Base-by-base conservation (phyloP, 2,113 vertebrate species). In the Rhabdomys dilectus region DNA sequence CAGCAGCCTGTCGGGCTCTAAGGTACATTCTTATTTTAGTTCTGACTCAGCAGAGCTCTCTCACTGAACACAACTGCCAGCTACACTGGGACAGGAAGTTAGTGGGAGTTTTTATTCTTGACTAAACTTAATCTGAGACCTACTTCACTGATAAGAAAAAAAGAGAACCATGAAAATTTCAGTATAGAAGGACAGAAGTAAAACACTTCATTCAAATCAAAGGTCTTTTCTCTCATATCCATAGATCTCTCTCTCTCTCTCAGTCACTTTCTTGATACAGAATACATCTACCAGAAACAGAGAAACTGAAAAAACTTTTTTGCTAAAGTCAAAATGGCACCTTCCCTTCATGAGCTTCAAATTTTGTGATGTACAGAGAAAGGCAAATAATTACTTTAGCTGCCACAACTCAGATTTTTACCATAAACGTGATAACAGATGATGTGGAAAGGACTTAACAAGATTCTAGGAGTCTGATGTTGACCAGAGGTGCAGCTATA, bases 1-100 rank as follows among this genome's bases (percentile, higher is more conserved):
- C 45, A 77, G 60, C 87, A 97, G 51, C 94, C 97, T 92, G 96
- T 89, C 93, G 89, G 60, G 95, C 97, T 97, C 80, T 31, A 72
- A 96, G 75, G 3, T 6, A 92, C 73, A 92, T 86, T 97, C 98
- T 98, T 97, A 97, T 97, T 98, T 98, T 97, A 98, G 98, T 86
- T 98, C 97, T 60, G 9, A 94, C 94, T 98, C 95, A 96, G 90
- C 48, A 84, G 9, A 97, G 84, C 91, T n/a, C 53, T 86, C 76
- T 85, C 12, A 13, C 94, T 87, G 68, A 96, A 95, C 53, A 81
- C 13, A 96, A 98, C 93, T 97, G 97, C 97, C 92, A 96, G 92
- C 51, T 93, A 75, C 70, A 82, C 26, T 66, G 66, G 68, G 7
- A 64, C 29, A 92, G 91, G 80, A 91, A 91, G 85, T 91, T 60